phyloP scores from a whole-genome alignment of 1,140 invertebrate genomes.

The Sitophilus oryzae region DNA sequence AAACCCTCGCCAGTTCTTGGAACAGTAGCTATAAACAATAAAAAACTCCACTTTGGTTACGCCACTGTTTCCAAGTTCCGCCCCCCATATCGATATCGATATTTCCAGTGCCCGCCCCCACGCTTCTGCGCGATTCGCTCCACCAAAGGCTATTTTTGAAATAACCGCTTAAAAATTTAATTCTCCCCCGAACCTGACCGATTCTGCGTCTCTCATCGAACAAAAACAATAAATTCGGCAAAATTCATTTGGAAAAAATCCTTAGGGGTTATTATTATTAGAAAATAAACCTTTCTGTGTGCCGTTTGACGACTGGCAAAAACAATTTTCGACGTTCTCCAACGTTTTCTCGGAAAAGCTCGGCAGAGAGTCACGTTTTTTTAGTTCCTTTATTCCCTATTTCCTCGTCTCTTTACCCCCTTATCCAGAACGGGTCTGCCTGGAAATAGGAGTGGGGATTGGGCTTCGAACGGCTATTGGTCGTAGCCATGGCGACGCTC shows the following conservation, averaged over 20 bases:
- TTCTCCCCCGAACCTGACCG: not conserved
- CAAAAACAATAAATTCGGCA: too few species aligned
- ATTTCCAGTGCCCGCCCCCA: slow-evolving; percentile 32
- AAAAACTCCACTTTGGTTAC: too few species aligned
- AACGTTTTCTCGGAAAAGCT: not conserved
- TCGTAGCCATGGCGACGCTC: slow-evolving; percentile 35
- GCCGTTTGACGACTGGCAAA: not conserved
- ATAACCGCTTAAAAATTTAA: slow-evolving; percentile 20
- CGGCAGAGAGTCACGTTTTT: too few species aligned
- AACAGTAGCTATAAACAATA: too few species aligned
- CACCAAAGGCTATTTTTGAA: slow-evolving; percentile 26
- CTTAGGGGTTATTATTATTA: too few species aligned
- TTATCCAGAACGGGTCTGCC: not conserved
- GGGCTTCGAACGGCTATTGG: slow-evolving; percentile 31
- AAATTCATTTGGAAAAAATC: too few species aligned
- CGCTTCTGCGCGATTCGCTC: slow-evolving; percentile 15
- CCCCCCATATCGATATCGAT: slow-evolving; percentile 41
- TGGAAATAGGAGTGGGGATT: slow-evolving; percentile 11
- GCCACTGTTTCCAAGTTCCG: too few species aligned
- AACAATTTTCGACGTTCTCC: not conserved
- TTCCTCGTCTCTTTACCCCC: not conserved
- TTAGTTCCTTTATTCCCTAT: not conserved
- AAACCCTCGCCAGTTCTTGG: too few species aligned
- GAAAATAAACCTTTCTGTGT: too few species aligned
- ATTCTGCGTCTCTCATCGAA: too few species aligned